Base-by-base conservation (phyloP, 2,113 vertebrate species). In the Siphamia tubifer region DNA sequence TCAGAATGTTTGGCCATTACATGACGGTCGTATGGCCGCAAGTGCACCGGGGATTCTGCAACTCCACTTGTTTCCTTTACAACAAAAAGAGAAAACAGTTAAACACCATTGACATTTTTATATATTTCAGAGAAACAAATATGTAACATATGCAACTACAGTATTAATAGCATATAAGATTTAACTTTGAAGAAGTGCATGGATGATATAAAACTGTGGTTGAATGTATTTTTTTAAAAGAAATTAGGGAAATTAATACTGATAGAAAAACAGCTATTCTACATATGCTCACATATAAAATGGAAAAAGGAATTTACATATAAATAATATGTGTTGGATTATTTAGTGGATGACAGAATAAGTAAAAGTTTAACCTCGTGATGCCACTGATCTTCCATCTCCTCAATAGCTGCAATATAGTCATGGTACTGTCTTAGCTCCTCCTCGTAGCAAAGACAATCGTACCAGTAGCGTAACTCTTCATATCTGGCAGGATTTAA, bases 1-100 rank as follows among this genome's bases (percentile, higher is more conserved):
- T 95, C 94, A 12, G 95, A 93, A 80, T 99, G 98, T 58, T 98
- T 99, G 62, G 95, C 95, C 94, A 97, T 96, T 43, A 98, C 92
- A 0, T 96, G 95, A n/a, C 96, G 97, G 74, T 99, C 97, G 21
- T 97, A 96, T 88, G 78, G 74, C 2, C 95, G 89, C 60, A 92
- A 88, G 0, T 93, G 93, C 11, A 92, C 91, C 87, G 91, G 83
- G 13, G 39, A 67, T 31, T 43, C 17, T 4, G 35, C 21, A 27
- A 66, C 17, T 30, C 74, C 71, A 83, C 90, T 53, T 8, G 74
- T 21, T 32, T 81, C 77, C 86, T 91, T 51, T 8, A 32, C 43
- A 43, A 24, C 1, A 1, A 7, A 36, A 51, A 43, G 4, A 8
- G 13, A 27, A 49, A 42, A n/a, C n/a, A n/a, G n/a, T n/a, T n/a